Base-by-base conservation (phyloP, 2,113 vertebrate species). In the Castor canadensis region DNA sequence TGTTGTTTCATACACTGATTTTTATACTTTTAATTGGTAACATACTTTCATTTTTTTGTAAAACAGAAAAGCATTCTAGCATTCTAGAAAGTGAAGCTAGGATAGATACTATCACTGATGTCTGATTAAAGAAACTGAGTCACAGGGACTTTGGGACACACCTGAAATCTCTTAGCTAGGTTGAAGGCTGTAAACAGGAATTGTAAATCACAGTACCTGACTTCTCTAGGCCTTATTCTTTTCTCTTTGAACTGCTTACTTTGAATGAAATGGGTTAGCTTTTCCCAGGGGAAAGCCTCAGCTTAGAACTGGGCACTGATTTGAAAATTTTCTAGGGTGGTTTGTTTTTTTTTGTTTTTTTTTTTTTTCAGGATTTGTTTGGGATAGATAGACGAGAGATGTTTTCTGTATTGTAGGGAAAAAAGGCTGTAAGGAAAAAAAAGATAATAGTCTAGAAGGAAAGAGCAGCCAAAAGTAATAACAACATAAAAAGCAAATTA, bases 401-500 rank as follows among this genome's bases (percentile, higher is more conserved):
- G 43, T 69, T 85, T 88, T 35, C 76, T 85, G 32, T 54, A 3
- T 49, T 82, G 40, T 38, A 13, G 56, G 30, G 24, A 84, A 49
- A 47, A 35, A 15, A 38, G n/a, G 13, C 32, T 54, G 0, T 28
- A 72, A 28, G 9, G 30, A 32, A 22, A 72, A 87, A 87, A 22
- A 28, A 43, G 71, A 32, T 19, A 56, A 32, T 75, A 58, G 43
- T 89, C 88, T 92, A 85, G 52, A 71, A 5, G 69, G 80, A 30
- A 69, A 87, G 12, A 94, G 54, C 87, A 35, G 56, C 76, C 71
- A 93, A 67, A 1, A 84, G 54, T n/a, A 96, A 32, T 84, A 94
- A 84, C 47, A 87, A 80, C n/a, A 76, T 87, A 89, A 92, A 92
- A 95, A 81, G 16, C 24, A 94, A 91, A 92, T 89, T 87, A 96